A percentile compares a stretch with the other conserved stretches of the same genome.
Conservation (phyloP, 2,113 vertebrate genomes). For the Brevimyrus niger region DNA sequence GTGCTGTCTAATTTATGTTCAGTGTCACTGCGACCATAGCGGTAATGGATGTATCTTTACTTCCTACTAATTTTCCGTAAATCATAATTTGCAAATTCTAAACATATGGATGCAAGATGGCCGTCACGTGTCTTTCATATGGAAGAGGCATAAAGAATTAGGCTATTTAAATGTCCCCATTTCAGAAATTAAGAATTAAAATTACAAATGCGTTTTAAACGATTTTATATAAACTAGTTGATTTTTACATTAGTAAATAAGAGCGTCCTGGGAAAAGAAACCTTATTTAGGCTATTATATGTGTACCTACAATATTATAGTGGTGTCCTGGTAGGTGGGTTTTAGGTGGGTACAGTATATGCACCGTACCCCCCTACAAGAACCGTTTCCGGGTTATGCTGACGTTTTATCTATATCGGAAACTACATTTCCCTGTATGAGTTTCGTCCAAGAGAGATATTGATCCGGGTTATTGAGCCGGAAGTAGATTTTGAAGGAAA, state of each 20-base stretch:
- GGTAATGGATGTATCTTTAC: neutral
- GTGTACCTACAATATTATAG: neutral
- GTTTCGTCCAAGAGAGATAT: neutral
- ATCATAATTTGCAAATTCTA: neutral
- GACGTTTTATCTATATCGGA: neutral
- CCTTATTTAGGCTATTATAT: no score
- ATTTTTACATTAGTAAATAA: neutral
- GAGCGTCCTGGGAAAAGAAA: neutral
- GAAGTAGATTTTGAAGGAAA: slow-evolving; percentile 19
- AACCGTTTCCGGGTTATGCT: neutral
- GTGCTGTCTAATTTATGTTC: neutral
- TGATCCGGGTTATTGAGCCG: slow-evolving; percentile 7
- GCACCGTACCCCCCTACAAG: neutral
- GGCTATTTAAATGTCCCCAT: neutral
- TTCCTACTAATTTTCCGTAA: neutral
- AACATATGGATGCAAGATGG: neutral
- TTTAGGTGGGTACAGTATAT: neutral
- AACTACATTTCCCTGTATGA: slow-evolving; percentile 22
- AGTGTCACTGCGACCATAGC: neutral
- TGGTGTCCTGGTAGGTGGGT: neutral
- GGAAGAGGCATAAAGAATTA: neutral
- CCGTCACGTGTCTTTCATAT: neutral
- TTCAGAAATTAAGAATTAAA: neutral
- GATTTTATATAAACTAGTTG: neutral
- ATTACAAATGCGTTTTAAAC: neutral